phyloP scores from a whole-genome alignment of 2,797 vertebrate genomes.

The Telmatherina bonti region DNA sequence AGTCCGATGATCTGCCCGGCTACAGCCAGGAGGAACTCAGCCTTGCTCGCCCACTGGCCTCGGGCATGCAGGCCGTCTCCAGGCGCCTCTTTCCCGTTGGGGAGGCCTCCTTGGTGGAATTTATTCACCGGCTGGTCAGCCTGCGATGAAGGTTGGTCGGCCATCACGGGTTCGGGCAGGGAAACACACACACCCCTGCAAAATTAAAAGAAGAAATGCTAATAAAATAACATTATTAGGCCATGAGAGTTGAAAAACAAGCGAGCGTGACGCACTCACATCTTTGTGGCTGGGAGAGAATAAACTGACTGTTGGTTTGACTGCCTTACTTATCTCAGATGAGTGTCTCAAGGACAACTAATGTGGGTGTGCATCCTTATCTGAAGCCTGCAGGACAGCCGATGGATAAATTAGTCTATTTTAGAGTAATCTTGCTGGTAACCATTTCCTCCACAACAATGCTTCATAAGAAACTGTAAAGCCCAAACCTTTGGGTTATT shows the following conservation, averaged over 20 bases:
- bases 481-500: too few relatives aligned
- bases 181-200: constrained; percentile 48
- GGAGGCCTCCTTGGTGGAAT: constrained; percentile 10
- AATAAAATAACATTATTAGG: too few relatives aligned
- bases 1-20: constrained; percentile 83
- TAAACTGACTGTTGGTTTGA: constrained; percentile 29
- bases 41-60: constrained; percentile 81
- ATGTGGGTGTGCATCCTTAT: constrained; percentile 64
- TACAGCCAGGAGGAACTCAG: constrained; percentile 81
- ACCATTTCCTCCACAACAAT: background rate
- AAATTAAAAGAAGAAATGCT: background rate
- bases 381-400: constrained; percentile 40
- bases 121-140: constrained; percentile 40
- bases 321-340: constrained; percentile 57
- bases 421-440: background rate
- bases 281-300: background rate
- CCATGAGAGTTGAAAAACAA: background rate
- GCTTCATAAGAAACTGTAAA: background rate
- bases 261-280: constrained; percentile 31
- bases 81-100: constrained; percentile 17
- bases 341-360: constrained; percentile 30
- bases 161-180: constrained; percentile 54
- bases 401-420: background rate
- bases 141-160: constrained; percentile 37
- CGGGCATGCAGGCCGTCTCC: constrained; percentile 62